Evolutionary conservation across 2,797 vertebrate genomes (phyloP), one percentile per base, ranked within the genome.

Genomic region (Falco rusticolus): DNA sequence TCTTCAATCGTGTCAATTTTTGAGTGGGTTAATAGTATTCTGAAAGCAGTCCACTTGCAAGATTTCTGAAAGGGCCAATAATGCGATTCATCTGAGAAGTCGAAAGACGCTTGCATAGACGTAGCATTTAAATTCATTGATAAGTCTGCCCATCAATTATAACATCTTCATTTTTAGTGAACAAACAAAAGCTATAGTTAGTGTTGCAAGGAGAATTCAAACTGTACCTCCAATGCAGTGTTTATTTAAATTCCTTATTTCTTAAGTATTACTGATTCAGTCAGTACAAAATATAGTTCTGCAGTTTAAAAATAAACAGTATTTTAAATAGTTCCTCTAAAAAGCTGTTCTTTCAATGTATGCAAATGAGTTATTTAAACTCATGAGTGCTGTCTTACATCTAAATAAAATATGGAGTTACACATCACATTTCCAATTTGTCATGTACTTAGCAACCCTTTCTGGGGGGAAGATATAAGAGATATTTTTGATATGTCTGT

Each of bases 401-500:
- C 91, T 96, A 95, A 97, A 96, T 96, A 97, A 96, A 96, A 91
- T 93, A 92, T 63, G 39, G 92, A 97, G 92, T 96, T 97, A 82
- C 92, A 90, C 84, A 33, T 93, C 97, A 86, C 75, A n/a, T 96
- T 97, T 97, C 84, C 76, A 97, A 79, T 97, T 96, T 97, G 95
- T 97, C 85, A 91, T 84, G 90, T 87, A 93, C 81, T 92, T 93
- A 84, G 82, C 71, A 87, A 53, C 48, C 76, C 74, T 94, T 97
- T 97, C 93, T 87, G 93, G 86, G 91, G 90, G 95, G 80, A 97
- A 94, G 70, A 74, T 94, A 93, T 82, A 76, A 96, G 93, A 97
- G 94, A 92, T 93, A 96, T 95, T 97, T 97, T 93, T 96, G 94
- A 95, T 96, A 90, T 43, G 84, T 93, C 93, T 97, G 97, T 96